Evolutionary conservation across 2,888 invertebrate genomes (phyloP), one percentile per base, ranked within the genome.

Genomic region (Merodon equestris): DNA sequence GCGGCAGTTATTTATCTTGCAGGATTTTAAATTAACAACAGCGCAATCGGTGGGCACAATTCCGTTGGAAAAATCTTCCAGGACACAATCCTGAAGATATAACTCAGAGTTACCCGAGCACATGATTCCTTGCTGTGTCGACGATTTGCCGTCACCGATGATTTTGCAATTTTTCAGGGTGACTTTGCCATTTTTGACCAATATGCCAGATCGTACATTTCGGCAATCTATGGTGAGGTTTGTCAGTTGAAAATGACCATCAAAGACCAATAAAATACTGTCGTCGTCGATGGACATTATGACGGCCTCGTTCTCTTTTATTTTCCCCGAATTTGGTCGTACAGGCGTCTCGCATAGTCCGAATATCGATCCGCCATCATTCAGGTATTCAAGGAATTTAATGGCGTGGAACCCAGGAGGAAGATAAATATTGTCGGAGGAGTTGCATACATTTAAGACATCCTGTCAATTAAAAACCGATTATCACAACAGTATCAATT

Each of bases 111-210:
- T 88, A 84, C 82, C 89, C 88, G 61, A 89, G 85, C 83, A 90
- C n/a, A 91, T 88, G 19, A 92, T 88, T 17, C 91, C 92, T 83
- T 91, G 89, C 83, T 90, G 90, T 1, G 90, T 91, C 5, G 90
- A 90, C 1, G 90, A 90, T 47, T 87, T 86, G 42, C 89, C 89
- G 83, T 90, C 88, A 1, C 91, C 91, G 44, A 89, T 83, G 53
- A 92, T 85, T 81, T 86, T 89, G 83, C 92, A 92, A 81, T 90
- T 90, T 48, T 86, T 88, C 57, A 92, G 83, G 12, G 84, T 86
- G 0, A 91, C 84, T 18, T 85, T 88, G 12, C 92, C 92, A 77
- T 86, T 86, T 58, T 91, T 89, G 7, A 90, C 85, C 12, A 91
- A 82, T 57, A 91, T 87, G 9, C 90, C 92, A 53, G 90, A 90